A percentile compares a stretch with the other conserved stretches of the same genome.
phyloP scores from a whole-genome alignment of 2,113 vertebrate species.

The Centropus bengalensis region DNA sequence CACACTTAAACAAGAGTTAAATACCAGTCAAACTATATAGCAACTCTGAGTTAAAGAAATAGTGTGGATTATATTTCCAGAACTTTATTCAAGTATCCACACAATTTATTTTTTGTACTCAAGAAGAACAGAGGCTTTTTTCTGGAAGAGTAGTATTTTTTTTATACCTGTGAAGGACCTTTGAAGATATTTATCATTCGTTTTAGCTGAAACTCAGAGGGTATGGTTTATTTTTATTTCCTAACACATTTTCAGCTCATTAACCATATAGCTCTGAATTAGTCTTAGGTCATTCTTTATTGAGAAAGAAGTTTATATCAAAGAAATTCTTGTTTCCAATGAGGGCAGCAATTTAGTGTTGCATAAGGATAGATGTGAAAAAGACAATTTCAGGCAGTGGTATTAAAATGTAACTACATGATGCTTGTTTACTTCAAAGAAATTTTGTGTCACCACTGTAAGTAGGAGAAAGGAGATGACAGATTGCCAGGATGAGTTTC shows the following conservation, averaged over 20 bases:
- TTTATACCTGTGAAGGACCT: not conserved
- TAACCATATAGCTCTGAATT: not conserved
- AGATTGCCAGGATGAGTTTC: not conserved
- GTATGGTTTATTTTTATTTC: not conserved
- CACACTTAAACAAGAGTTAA: not conserved
- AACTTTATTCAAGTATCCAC: not conserved
- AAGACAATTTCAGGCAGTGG: not conserved
- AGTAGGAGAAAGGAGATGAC: not conserved
- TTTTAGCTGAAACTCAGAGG: not conserved
- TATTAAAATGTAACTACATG: not conserved
- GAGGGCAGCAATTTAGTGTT: not conserved
- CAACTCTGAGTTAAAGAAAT: not conserved
- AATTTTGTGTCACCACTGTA: not conserved
- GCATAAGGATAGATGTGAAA: not conserved
- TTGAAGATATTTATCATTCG: not conserved
- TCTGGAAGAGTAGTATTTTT: not conserved
- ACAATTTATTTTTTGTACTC: not conserved
- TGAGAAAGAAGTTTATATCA: not conserved
- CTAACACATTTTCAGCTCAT: not conserved
- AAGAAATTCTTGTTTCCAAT: not conserved
- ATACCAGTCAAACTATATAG: not conserved
- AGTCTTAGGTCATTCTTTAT: not conserved
- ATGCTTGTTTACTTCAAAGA: slow-evolving; percentile 29
- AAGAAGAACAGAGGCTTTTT: not conserved
- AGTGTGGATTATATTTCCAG: not conserved